Conservation (phyloP, 2,113 vertebrate genomes). For the Pyrgilauda ruficollis region DNA sequence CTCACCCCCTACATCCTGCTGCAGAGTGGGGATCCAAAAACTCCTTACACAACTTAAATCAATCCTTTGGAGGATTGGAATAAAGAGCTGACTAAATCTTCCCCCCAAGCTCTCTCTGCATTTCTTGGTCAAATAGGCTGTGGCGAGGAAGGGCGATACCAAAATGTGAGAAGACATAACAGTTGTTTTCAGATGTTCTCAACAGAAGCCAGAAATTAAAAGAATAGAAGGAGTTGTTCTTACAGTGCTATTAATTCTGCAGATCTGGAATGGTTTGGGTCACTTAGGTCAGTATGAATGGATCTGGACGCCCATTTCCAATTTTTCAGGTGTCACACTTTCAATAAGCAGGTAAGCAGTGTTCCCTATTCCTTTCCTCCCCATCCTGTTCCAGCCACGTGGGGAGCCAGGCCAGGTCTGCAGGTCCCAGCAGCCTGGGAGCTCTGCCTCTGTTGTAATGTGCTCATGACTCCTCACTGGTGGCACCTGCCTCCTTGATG, state of each 20-base stretch:
- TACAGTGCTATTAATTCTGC: not conserved
- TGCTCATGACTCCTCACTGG: not conserved
- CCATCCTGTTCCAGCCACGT: fast-evolving
- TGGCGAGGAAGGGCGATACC: not conserved
- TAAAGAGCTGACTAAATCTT: not conserved
- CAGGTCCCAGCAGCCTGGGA: fast-evolving
- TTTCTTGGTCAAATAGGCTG: not conserved
- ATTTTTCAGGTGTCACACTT: not conserved
- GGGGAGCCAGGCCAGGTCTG: not conserved
- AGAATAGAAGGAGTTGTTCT: not conserved
- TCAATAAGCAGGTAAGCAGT: fast-evolving
- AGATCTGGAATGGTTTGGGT: not conserved
- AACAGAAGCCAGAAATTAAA: not conserved
- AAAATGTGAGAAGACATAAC: not conserved
- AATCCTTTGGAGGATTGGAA: not conserved
- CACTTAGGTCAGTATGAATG: not conserved
- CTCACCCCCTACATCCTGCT: constrained; percentile 9
- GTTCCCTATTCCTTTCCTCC: not conserved
- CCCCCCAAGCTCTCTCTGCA: not conserved
- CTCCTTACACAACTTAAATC: constrained; percentile 1
- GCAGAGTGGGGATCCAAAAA: not conserved
- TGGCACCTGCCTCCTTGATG: not conserved
- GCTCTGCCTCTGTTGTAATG: not conserved
- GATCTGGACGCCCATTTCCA: not conserved
- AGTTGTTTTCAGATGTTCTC: not conserved